Conservation (phyloP, 2,797 vertebrate genomes). For the Chanos chanos region DNA sequence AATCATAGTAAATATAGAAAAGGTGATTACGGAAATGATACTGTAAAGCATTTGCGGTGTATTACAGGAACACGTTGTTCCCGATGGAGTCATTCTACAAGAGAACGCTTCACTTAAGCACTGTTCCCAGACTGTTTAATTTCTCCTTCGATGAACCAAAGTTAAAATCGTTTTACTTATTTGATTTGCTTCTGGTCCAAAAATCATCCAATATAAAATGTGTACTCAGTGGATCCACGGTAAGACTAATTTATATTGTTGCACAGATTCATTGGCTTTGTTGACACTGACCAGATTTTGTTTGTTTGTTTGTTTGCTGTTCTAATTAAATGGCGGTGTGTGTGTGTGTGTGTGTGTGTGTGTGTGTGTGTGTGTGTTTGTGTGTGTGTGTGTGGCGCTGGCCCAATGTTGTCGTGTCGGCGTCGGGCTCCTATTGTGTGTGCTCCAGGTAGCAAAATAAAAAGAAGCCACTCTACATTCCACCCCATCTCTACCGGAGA, state of each 20-base stretch:
- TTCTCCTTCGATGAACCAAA: no score
- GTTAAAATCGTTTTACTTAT: no score
- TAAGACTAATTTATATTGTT: neutral
- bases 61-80: no score
- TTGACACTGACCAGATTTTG: slow-evolving; percentile 19
- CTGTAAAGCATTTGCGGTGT: no score
- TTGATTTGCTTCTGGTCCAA: no score
- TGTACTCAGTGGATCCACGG: slow-evolving; percentile 1
- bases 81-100: no score
- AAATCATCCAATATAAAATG: no score
- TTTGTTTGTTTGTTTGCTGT: slow-evolving; percentile 24
- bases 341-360: neutral
- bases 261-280: slow-evolving; percentile 1
- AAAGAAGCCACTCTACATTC: slow-evolving; percentile 42
- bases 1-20: no score
- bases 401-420: slow-evolving; percentile 1
- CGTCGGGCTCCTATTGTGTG: slow-evolving; percentile 23
- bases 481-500: slow-evolving; percentile 61
- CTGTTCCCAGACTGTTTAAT: no score
- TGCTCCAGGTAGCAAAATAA: slow-evolving; percentile 23
- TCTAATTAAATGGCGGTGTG: slow-evolving; percentile 6
- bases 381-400: neutral
- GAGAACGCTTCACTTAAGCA: no score
- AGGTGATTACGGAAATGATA: no score
- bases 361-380: neutral